These are phyloP conservation scores for Melanophora roralis DNA, from an alignment of 2,888 invertebrate species.

Conservation along the genomic window DNA sequence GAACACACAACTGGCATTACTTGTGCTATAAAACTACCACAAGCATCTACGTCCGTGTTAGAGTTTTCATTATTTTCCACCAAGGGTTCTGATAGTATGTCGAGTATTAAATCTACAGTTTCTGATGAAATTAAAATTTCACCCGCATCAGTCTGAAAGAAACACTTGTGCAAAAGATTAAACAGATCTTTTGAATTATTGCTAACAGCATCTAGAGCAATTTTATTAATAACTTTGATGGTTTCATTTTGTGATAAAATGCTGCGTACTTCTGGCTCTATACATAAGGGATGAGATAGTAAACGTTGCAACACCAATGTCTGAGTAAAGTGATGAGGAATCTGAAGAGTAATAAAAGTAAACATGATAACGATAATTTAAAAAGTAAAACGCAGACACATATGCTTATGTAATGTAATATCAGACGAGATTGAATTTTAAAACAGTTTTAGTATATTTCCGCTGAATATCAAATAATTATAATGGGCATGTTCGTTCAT, in stretches of 20 bases:
- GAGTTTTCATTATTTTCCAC: conserved; percentile 48
- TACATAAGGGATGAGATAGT: conserved; percentile 74
- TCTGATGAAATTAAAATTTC: conserved; percentile 72
- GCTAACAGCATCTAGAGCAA: conserved; percentile 69
- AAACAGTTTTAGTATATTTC: too few relatives aligned
- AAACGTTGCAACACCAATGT: conserved; percentile 73
- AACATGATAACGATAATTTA: too few relatives aligned
- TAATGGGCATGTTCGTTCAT: too few relatives aligned
- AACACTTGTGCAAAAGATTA: conserved; percentile 75
- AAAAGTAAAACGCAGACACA: too few relatives aligned
- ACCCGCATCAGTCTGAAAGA: conserved; percentile 76
- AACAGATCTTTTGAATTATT: conserved; percentile 71
- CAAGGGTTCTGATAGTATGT: conserved; percentile 70
- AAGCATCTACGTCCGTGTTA: conserved; percentile 77
- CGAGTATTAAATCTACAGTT: conserved; percentile 73
- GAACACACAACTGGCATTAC: conserved; percentile 78
- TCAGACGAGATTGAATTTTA: too few relatives aligned
- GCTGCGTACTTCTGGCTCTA: conserved; percentile 71
- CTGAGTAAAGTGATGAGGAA: conserved; percentile 69
- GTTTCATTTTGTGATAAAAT: conserved; percentile 70
- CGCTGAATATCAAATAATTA: too few relatives aligned
- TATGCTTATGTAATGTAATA: too few relatives aligned
- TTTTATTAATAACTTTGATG: conserved; percentile 68
- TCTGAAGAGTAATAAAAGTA: conserved; percentile 62
- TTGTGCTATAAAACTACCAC: conserved; percentile 79